Evolutionary conservation across 2,888 invertebrate genomes (phyloP).

Genomic region (Andrena praecox): DNA sequence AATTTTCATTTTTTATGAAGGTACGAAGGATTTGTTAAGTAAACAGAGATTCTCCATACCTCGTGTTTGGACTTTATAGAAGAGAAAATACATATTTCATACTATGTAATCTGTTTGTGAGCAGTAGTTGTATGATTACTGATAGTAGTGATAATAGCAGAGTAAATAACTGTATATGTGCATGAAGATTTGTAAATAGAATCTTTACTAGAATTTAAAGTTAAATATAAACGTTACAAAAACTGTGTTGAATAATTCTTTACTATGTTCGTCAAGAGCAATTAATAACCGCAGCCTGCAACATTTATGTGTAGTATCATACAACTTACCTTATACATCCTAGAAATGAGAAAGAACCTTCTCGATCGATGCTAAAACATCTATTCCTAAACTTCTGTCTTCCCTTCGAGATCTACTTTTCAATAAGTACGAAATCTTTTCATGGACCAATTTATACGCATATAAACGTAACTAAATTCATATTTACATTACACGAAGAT

Average conservation of each 20-base stretch:
- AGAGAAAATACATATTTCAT: no score
- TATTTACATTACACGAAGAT: neutral
- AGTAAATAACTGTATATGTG: neutral
- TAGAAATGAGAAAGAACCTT: slow-evolving; percentile 24
- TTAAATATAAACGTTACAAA: neutral
- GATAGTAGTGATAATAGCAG: no score
- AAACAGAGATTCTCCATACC: no score
- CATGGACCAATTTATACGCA: neutral
- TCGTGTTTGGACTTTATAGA: no score
- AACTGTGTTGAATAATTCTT: neutral
- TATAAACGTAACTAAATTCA: neutral
- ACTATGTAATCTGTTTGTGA: no score
- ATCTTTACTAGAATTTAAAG: neutral
- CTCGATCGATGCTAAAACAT: neutral
- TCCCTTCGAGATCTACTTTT: neutral
- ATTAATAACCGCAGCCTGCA: slow-evolving; percentile 16
- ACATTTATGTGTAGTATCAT: slow-evolving; percentile 13
- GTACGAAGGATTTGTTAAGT: no score
- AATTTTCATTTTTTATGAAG: no score
- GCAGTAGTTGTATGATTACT: no score
- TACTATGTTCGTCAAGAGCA: neutral
- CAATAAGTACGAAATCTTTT: neutral
- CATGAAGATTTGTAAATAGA: neutral
- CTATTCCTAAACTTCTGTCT: neutral
- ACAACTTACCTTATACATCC: slow-evolving; percentile 53